phyloP scores from a whole-genome alignment of 1,140 invertebrate species.

The Caenorhabditis brenneri region DNA sequence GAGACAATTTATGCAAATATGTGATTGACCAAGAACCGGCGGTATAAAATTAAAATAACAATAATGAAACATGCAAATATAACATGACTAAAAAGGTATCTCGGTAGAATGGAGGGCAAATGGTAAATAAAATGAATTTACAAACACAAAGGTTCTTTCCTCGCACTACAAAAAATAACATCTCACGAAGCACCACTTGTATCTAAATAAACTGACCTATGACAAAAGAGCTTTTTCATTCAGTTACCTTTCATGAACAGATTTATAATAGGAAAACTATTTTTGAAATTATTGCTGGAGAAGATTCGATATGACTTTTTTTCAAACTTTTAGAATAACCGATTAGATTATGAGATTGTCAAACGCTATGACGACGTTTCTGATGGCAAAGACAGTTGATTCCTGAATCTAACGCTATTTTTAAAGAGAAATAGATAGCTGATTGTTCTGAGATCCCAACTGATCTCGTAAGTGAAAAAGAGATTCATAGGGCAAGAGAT shows the following conservation, averaged over 20 bases:
- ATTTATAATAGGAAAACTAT: too few species aligned
- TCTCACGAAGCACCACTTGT: slow-evolving; percentile 39
- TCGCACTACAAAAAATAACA: slow-evolving; percentile 37
- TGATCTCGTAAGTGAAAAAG: too few species aligned
- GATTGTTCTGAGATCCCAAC: too few species aligned
- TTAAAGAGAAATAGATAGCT: too few species aligned
- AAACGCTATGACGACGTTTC: too few species aligned
- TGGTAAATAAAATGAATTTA: slow-evolving; percentile 20
- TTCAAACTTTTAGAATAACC: too few species aligned
- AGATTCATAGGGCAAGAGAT: background rate
- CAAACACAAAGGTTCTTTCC: background rate
- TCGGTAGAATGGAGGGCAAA: background rate
- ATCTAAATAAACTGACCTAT: slow-evolving; percentile 38
- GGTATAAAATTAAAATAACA: background rate
- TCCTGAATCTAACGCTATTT: too few species aligned
- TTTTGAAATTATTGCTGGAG: background rate
- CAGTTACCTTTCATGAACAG: background rate
- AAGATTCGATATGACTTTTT: background rate
- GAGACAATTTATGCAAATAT: background rate
- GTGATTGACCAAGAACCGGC: background rate
- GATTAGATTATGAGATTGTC: too few species aligned
- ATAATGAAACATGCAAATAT: background rate
- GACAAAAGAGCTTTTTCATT: background rate
- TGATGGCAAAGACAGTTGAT: too few species aligned
- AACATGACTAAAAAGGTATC: background rate